Base-by-base conservation (phyloP, 2,888 invertebrate genomes). In the Apodemia hepburni region DNA sequence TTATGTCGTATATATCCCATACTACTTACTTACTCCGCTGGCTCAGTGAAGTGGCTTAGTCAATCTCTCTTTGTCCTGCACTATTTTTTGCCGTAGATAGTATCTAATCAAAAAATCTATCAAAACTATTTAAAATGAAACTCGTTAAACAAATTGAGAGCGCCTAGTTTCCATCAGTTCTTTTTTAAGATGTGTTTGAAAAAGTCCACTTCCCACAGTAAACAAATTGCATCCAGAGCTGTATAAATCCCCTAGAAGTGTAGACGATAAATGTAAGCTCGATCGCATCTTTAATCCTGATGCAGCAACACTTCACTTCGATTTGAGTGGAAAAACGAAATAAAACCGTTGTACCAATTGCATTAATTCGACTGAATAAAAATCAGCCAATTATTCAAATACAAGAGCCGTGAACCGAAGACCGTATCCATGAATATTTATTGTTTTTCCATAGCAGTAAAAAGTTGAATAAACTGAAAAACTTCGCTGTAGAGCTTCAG, bases 341-440 rank as follows among this genome's bases (percentile, higher is more conserved):
- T 79, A 78, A 76, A 84, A 85, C 75, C 77, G 78, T 76, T 82
- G 80, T 80, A 84, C 82, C 84, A 83, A 88, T 88, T 85, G 84
- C 83, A 86, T 90, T 89, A 87, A 90, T 86, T 83, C 82, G 80
- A 81, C 84, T 87, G 90, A 86, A 90, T 90, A 89, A 90, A 87
- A 89, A 89, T 89, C 86, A 88, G 89, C 90, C 90, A 90, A 90
- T 90, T 89, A 90, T 90, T 90, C 84, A 89, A 88, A 90, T 87
- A 77, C 74, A 71, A 78, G 79, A 77, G 78, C 80, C 76, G 77
- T 78, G 84, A 78, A 84, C 81, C 83, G 85, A 81, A 83, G 82
- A 79, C 80, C 74, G 85, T 84, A 84, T 82, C 81, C 79, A 85
- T 88, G 87, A 90, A 90, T 90, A 87, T 85, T 87, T 83, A 89